Base-by-base conservation (phyloP, 2,113 vertebrate species). In the Boulengeromyrus knoepffleri region DNA sequence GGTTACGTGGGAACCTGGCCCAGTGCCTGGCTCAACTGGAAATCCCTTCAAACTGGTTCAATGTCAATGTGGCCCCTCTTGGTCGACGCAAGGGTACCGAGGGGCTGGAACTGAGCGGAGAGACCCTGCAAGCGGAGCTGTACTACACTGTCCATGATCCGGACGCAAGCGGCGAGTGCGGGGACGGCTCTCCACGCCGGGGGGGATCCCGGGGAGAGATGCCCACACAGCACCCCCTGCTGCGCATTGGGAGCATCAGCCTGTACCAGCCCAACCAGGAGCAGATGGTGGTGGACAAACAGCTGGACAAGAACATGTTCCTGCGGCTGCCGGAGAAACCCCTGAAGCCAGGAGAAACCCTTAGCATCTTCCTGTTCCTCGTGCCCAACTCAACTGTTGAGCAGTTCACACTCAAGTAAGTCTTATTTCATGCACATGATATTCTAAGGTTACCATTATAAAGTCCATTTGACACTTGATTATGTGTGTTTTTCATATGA, bases 341-440 rank as follows among this genome's bases (percentile, higher is more conserved):
- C 0, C 96, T 99, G 47, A 97, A 97, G 90, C 98, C 99, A 0
- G 98, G 98, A 0, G 98, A 99, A 90, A 97, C 97, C 85, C 96
- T 99, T 52, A 97, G 92, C 93, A 97, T 99, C 93, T 93, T 95
- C 50, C 96, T 99, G 77, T 98, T 96, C 94, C 90, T 99, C 93
- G 97, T 97, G 92, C 96, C 97, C 94, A 99, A 99, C 95, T 97
- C 98, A 52, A 97, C 97, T 0, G 95, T 99, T 52, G 98, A 99
- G 56, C 98, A 97, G 70, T 99, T 99, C 95, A 98, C 97, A 1
- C 97, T 99, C 94, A 98, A 98, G 99, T 99, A 95, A 95, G 96
- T 95, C 27, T 89, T 10, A 42, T 80, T 80, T 80, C 19, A 42
- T 42, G 31, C 12, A 13, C 31, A 17, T 36, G 13, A 36, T 31